phyloP scores from a whole-genome alignment of 2,888 invertebrate genomes.

The Trachelus troglodyta region DNA sequence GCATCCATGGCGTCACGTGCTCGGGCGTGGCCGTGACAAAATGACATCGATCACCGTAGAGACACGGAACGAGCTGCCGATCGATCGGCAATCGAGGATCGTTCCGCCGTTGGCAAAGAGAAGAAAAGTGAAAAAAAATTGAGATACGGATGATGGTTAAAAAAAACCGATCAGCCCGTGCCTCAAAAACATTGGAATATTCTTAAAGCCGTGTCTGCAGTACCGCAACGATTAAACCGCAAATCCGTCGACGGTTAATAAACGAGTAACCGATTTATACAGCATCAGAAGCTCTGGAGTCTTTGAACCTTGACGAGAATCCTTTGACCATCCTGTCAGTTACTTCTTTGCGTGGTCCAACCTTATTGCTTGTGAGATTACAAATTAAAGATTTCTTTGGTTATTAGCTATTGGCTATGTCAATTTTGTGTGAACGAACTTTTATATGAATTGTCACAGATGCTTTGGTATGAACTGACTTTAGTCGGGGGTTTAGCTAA shows the following conservation, averaged over 20 bases:
- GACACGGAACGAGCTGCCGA: conserved; percentile 21
- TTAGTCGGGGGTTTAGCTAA: neutral
- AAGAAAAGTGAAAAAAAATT: conserved; percentile 13
- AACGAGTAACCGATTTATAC: neutral
- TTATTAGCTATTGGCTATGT: neutral
- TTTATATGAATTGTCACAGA: neutral
- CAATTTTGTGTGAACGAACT: neutral
- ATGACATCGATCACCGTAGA: conserved; percentile 19
- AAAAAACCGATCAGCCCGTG: conserved; percentile 53
- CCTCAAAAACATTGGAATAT: conserved; percentile 50
- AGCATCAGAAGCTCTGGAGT: neutral
- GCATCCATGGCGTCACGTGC: conserved; percentile 50
- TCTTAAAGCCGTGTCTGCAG: conserved; percentile 18
- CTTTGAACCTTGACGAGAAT: neutral
- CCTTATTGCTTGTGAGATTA: neutral
- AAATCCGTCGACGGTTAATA: conserved; percentile 36
- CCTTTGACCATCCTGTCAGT: neutral
- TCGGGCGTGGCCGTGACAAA: conserved; percentile 60
- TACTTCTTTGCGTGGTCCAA: neutral
- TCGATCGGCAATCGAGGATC: conserved; percentile 24
- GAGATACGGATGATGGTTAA: conserved; percentile 14
- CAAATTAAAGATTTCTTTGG: neutral
- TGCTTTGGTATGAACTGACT: neutral
- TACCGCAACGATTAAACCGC: conserved; percentile 43
- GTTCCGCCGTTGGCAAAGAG: conserved; percentile 42